phyloP scores from a whole-genome alignment of 1,140 invertebrate genomes.

The Cyclina sinensis region DNA sequence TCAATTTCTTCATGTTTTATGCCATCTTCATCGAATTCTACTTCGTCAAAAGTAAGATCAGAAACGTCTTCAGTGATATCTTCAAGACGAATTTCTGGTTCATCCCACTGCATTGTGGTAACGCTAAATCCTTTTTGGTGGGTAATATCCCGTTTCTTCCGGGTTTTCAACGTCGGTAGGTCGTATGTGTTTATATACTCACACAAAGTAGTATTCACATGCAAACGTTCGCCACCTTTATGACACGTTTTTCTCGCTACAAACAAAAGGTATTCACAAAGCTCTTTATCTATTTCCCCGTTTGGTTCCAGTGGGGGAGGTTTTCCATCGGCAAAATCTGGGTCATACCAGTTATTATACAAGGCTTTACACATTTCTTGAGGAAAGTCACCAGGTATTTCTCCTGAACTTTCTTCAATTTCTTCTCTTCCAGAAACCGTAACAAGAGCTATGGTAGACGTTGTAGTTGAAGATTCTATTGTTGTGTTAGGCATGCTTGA shows the following conservation, averaged over 20 bases:
- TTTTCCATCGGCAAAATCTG: conserved; percentile 19
- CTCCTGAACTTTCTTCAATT: not conserved
- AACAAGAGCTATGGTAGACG: not conserved
- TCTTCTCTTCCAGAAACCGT: not conserved
- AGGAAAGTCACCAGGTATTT: not conserved
- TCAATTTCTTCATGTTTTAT: not conserved
- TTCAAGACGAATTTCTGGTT: too few species aligned
- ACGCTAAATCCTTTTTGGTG: not conserved
- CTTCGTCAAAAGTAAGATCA: conserved; percentile 40
- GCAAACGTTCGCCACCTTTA: not conserved
- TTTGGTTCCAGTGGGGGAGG: conserved; percentile 28
- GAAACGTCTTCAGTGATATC: conserved; percentile 24
- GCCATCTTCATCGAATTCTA: not conserved
- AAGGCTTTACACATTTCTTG: conserved; percentile 15
- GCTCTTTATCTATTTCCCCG: conserved; percentile 4
- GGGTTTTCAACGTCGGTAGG: not conserved
- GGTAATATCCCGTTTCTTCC: conserved; percentile 36
- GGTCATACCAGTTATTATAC: conserved; percentile 26
- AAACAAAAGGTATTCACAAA: conserved; percentile 19
- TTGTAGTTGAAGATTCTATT: not conserved
- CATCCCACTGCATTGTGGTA: not conserved
- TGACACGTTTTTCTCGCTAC: not conserved
- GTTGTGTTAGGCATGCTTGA: not conserved
- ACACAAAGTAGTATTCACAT: not conserved
- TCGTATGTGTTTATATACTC: not conserved